Base-by-base conservation (phyloP, 2,888 invertebrate species). In the Arenicola marina region DNA sequence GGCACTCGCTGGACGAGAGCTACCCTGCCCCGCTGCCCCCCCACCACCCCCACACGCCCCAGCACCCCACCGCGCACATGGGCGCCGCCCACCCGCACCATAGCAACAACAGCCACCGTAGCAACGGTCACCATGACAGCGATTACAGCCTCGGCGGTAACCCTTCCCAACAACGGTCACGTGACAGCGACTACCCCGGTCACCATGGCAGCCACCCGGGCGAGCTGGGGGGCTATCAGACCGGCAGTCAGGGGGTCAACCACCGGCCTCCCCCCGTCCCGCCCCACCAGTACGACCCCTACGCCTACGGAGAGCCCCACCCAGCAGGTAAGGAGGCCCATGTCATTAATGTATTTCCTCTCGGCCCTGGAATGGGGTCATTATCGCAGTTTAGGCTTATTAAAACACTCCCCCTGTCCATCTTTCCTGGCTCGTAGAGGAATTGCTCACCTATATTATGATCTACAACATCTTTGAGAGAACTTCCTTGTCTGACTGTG, bases 1-100 rank as follows among this genome's bases (percentile, higher is more conserved):
- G 34, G 15, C 59, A 51, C 21, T 65, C 65, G 18, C 28, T 65
- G 53, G 65, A 65, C 43, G 65, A 65, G 33, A 34, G 26, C 31
- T 15, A 24, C n/a, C 26, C 11, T 21, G 51, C 7, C 21, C 51
- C 21, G 7, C 28, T 15, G 11, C 38, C 38, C 18, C 38, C 38
- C 18, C 38, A 38, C 18, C 38, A 38, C 11, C 11, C 38, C 11
- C 38, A 38, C 18, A 11, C 38, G 18, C 38, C 11, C 38, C 38
- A 38, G 38, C 18, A 53, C 31, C n/a, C n/a, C n/a, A n/a, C n/a
- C n/a, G n/a, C n/a, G n/a, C n/a, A n/a, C n/a, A n/a, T n/a, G n/a
- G n/a, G n/a, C n/a, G n/a, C n/a, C n/a, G n/a, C n/a, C n/a, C n/a
- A n/a, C n/a, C n/a, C 38, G 18, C 38, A 38, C 38, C 38, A 38